Base-by-base conservation (phyloP, 2,113 vertebrate species). In the Isurus oxyrinchus region DNA sequence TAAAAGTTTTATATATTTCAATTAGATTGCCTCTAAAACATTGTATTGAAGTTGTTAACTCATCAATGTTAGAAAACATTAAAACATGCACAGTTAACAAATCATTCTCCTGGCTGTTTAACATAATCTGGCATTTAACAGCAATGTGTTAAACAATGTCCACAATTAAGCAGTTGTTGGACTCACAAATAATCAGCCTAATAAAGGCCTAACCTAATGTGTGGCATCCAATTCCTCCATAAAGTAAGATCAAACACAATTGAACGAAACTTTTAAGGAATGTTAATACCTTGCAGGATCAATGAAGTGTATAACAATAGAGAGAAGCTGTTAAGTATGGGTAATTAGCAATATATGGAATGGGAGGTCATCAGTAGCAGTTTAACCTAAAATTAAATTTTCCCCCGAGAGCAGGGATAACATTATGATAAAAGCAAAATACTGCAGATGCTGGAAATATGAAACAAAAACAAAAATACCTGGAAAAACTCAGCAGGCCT, bases 121-220 rank as follows among this genome's bases (percentile, higher is more conserved):
- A 97, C 97, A 97, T 97, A 97, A 97, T 97, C 97, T 97, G 97
- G 97, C 97, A 97, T 97, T 97, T 98, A 98, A 98, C 97, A 98
- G 97, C 97, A 97, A 98, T 98, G 14, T 98, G 97, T 98, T 98
- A 98, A 98, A 98, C 98, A 98, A 97, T 97, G 97, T 98, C 98
- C 97, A 97, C 97, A 97, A 98, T 98, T 98, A 98, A 97, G 97
- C 98, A 97, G 97, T 97, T 98, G 97, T 97, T 97, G 97, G 97
- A 97, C 98, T 98, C 97, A 98, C 94, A 76, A 95, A 55, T 95
- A 49, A 25, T 67, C 44, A 53, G 63, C 97, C 97, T 49, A 49
- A 49, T 49, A 97, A 98, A 97, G 98, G 97, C 97, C 97, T 97
- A 97, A 98, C 97, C 97, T 98, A 98, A 98, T 97, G 97, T 97